Evolutionary conservation across 2,888 invertebrate species (phyloP).

Genomic region (Nephrotoma flavescens): DNA sequence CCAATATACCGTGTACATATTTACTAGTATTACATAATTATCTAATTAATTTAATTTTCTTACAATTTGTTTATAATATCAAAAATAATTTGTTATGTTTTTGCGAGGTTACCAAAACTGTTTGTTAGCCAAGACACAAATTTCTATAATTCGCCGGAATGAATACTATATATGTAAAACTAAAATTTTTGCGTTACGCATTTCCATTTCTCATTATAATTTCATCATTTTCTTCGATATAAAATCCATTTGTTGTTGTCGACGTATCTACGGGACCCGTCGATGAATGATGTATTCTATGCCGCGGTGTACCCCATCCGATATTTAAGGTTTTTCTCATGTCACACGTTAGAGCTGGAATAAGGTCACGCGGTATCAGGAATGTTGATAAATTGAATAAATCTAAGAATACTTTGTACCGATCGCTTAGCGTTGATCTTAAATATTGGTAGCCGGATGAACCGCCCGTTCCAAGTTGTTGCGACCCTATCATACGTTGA

Average conservation of each 20-base stretch:
- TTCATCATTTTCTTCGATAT: background rate
- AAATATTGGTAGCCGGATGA: conserved; percentile 97
- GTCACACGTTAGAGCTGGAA: conserved; percentile 46
- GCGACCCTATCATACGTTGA: conserved; percentile 96
- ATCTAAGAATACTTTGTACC: conserved; percentile 96
- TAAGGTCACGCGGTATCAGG: conserved; percentile 77
- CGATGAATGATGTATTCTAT: background rate
- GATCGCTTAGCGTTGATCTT: conserved; percentile 90
- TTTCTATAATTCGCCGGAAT: background rate
- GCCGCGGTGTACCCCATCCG: background rate
- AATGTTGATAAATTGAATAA: conserved; percentile 95
- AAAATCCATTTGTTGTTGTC: background rate
- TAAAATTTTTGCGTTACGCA: background rate
- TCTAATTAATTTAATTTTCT: background rate
- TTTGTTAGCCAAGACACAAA: background rate
- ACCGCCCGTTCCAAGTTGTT: conserved; percentile 91
- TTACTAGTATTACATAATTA: background rate
- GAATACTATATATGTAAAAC: background rate
- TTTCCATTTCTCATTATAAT: background rate
- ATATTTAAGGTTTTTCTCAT: background rate
- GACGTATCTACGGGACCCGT: background rate
- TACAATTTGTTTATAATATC: background rate
- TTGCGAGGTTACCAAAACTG: background rate
- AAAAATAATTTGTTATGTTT: background rate
- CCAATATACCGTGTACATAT: background rate